Percentiles rank a stretch among this genome's conserved stretches.
Evolutionary conservation across 2,888 invertebrate species (phyloP).

Genomic region (Macaria liturata): DNA sequence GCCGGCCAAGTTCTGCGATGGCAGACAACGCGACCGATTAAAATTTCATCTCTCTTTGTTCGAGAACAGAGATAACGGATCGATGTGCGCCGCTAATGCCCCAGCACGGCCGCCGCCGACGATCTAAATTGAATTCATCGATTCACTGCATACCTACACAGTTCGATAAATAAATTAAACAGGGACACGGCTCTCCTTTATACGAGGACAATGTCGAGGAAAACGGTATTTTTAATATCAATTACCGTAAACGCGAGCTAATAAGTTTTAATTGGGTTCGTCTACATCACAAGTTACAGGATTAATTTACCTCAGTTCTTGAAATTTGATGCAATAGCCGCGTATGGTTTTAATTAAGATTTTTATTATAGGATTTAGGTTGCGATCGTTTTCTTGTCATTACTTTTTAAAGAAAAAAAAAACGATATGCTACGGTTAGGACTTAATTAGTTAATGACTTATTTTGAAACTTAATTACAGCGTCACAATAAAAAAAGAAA

Average conservation of each 20-base stretch:
- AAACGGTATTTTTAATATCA: conserved; percentile 25
- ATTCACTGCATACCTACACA: conserved; percentile 41
- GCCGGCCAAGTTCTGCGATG: conserved; percentile 64
- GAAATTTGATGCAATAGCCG: no score
- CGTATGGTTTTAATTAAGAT: no score
- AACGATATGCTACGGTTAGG: conserved; percentile 15
- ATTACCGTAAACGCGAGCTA: conserved; percentile 11
- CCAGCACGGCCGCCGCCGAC: conserved; percentile 52
- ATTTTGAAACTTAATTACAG: conserved; percentile 28
- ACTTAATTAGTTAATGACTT: conserved; percentile 30
- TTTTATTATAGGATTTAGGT: no score
- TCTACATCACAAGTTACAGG: conserved; percentile 1
- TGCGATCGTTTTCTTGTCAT: no score
- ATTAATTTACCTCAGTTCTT: no score
- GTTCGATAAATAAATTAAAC: conserved; percentile 29
- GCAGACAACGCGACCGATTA: conserved; percentile 75
- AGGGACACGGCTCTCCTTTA: conserved; percentile 19
- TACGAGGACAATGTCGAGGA: conserved; percentile 33
- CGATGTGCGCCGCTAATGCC: conserved; percentile 67
- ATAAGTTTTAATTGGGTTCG: conserved; percentile 17
- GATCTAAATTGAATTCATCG: conserved; percentile 66
- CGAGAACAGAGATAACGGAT: conserved; percentile 68
- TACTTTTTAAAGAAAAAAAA: background rate
- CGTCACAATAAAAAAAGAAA: conserved; percentile 28
- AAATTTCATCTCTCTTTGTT: conserved; percentile 80